phyloP scores from a whole-genome alignment of 2,797 vertebrate genomes.

The Acridotheres tristis region DNA sequence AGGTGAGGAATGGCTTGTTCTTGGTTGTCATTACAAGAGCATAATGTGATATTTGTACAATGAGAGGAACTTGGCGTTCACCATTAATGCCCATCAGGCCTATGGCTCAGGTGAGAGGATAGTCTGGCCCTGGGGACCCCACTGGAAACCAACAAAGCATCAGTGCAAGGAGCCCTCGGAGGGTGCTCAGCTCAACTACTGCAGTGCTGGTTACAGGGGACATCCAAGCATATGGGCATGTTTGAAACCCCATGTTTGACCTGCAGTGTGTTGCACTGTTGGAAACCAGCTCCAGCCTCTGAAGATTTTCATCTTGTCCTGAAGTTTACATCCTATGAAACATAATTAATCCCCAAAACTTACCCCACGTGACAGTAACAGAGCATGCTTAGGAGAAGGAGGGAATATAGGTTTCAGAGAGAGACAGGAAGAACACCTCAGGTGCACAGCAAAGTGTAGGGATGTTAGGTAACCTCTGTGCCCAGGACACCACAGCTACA shows the following conservation, averaged over 20 bases:
- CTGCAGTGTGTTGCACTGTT: neutral
- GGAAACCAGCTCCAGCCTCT: neutral
- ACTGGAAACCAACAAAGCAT: neutral
- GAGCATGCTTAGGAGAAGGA: neutral
- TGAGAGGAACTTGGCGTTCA: neutral
- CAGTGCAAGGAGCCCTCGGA: accelerated
- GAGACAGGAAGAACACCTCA: neutral
- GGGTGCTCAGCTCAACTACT: neutral
- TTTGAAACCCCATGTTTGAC: neutral
- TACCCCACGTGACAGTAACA: neutral
- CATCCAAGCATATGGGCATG: neutral
- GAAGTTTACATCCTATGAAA: neutral
- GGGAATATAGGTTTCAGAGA: neutral
- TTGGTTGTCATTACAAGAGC: neutral
- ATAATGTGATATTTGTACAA: constrained; percentile 12
- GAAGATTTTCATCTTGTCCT: neutral
- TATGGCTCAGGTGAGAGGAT: neutral
- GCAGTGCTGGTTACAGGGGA: neutral
- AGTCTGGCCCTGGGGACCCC: neutral
- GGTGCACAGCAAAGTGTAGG: neutral
- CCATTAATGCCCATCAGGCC: neutral
- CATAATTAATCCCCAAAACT: neutral
- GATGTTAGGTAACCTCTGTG: neutral
- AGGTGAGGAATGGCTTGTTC: constrained; percentile 27
- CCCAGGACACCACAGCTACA: neutral